These are phyloP conservation scores for Apantesis nais DNA, from an alignment of 2,888 invertebrate genomes.

Conservation along the genomic window DNA sequence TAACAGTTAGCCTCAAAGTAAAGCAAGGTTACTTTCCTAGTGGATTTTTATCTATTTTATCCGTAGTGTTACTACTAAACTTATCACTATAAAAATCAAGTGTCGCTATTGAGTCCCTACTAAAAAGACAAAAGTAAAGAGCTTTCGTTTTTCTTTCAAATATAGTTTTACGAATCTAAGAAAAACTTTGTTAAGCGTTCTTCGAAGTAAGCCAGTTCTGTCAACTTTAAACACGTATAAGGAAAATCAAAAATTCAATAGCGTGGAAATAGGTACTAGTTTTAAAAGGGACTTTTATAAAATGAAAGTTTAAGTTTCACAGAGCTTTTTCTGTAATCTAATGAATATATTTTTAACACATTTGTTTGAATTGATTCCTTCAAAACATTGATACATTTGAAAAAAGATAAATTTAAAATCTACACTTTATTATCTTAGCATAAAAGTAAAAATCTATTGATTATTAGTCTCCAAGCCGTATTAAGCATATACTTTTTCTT, in stretches of 20 bases:
- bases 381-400: neutral
- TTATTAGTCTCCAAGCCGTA: too few relatives aligned
- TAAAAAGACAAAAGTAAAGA: conserved; percentile 12
- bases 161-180: conserved; percentile 3
- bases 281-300: neutral
- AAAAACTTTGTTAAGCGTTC: conserved; percentile 1
- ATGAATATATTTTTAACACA: neutral
- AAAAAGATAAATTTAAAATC: neutral
- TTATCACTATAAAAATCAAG: conserved; percentile 38
- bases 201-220: conserved; percentile 30
- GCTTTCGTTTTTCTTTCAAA: conserved; percentile 7
- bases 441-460: too few relatives aligned
- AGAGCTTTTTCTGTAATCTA: neutral
- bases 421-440: too few relatives aligned
- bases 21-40: too few relatives aligned
- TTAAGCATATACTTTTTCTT: too few relatives aligned
- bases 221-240: conserved; percentile 30
- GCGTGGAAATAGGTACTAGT: conserved; percentile 30
- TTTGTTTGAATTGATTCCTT: neutral
- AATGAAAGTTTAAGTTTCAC: neutral
- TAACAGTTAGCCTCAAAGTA: too few relatives aligned
- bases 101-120: conserved; percentile 13
- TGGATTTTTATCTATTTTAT: conserved; percentile 12
- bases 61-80: conserved; percentile 12
- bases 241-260: conserved; percentile 42